phyloP scores from a whole-genome alignment of 2,113 vertebrate species.

The Esox niger region DNA sequence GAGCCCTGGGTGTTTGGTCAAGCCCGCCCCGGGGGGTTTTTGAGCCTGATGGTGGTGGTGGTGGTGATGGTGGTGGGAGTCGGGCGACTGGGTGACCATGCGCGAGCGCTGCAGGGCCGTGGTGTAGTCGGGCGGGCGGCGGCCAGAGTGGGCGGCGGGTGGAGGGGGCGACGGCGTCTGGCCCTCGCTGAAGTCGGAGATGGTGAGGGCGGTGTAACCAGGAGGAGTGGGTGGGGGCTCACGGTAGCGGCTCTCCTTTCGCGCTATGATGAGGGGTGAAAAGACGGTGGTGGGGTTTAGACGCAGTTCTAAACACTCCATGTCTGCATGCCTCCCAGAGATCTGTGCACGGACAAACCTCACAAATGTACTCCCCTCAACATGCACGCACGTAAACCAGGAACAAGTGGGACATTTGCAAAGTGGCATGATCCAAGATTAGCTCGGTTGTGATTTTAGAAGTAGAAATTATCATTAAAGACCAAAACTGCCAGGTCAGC shows the following conservation, averaged over 20 bases:
- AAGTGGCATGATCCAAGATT: no score
- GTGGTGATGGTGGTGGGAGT: conserved; percentile 72
- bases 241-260: conserved; percentile 92
- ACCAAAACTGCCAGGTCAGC: no score
- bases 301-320: no score
- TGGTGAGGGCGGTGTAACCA: conserved; percentile 91
- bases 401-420: no score
- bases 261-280: conserved; percentile 67
- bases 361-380: no score
- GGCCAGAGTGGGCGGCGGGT: conserved; percentile 67
- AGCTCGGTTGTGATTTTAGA: no score
- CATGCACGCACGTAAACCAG: no score
- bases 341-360: no score
- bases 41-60: not conserved
- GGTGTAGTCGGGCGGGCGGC: conserved; percentile 94
- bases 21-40: no score
- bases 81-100: conserved; percentile 88
- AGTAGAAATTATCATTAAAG: no score
- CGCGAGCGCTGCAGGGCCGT: conserved; percentile 93
- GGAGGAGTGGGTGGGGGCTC: conserved; percentile 96
- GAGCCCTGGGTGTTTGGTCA: not conserved
- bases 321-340: no score
- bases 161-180: conserved; percentile 38
- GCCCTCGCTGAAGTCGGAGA: conserved; percentile 86
- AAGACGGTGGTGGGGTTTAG: no score